Conservation (phyloP, 1,140 invertebrate species). For the Aphelinus certus region DNA sequence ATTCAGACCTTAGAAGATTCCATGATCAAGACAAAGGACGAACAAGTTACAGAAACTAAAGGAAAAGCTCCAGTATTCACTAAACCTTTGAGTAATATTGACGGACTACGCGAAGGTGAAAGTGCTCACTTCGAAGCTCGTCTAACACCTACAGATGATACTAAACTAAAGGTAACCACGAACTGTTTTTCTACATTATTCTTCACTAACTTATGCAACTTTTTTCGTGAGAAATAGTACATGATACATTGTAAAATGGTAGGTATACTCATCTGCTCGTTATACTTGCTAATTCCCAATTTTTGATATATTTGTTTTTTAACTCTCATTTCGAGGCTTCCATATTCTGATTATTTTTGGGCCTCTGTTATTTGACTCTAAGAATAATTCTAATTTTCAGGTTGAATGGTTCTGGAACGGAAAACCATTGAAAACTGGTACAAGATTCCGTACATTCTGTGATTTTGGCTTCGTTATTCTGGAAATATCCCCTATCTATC, state of each 20-base stretch:
- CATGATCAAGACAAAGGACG: slow-evolving; percentile 76
- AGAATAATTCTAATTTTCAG: slow-evolving; percentile 52
- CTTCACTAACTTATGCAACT: no score
- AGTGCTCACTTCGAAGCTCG: slow-evolving; percentile 95
- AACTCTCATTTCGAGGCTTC: neutral
- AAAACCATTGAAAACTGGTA: slow-evolving; percentile 87
- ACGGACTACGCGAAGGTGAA: slow-evolving; percentile 87
- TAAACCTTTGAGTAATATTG: slow-evolving; percentile 86
- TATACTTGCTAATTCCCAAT: no score
- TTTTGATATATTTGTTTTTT: slow-evolving; percentile 31
- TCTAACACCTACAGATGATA: slow-evolving; percentile 91
- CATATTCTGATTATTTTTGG: no score
- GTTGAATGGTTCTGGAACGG: slow-evolving; percentile 97
- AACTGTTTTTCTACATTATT: neutral
- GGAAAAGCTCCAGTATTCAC: slow-evolving; percentile 91
- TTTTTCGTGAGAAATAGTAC: no score
- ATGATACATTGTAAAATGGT: no score
- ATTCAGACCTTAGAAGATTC: slow-evolving; percentile 92
- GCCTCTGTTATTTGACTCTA: no score
- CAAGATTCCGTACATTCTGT: slow-evolving; percentile 91
- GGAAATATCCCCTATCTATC: slow-evolving; percentile 94
- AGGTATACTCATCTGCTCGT: no score
- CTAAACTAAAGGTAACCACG: slow-evolving; percentile 81
- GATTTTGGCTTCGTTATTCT: slow-evolving; percentile 95
- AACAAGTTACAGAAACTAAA: slow-evolving; percentile 74